Evolutionary conservation across 1,140 invertebrate genomes (phyloP), one percentile per base, ranked within the genome.

Genomic region (Drosophila sp.): DNA sequence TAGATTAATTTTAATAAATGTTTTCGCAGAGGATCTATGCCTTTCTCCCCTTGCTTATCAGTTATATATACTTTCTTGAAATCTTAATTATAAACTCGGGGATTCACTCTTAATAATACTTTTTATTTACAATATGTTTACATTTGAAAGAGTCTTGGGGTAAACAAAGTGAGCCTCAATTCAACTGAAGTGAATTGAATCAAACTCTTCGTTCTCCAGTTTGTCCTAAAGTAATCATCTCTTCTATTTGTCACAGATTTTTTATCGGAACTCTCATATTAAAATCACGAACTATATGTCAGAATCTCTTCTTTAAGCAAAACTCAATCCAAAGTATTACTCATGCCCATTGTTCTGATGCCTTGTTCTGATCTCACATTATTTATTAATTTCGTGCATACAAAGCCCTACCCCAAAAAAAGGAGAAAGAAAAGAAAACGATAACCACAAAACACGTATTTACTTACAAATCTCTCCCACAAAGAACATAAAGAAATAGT

Each of bases 401-500:
- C 7, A 50, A 10, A 27, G 44, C 44, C 44, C 44, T 50, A 50
- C 44, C 44, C 44, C 44, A 47, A 50, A 50, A 50, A 50, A 27
- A 27, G 3, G 25, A 50, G 44, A 50, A 27, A 8, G 44, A 50
- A 44, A 44, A 11, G 33, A 35, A 35, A 41, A 41, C n/a, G 11
- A n/a, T 25, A 25, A 47, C 44, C 44, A 27, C 44, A 50, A 10
- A 50, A 58, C 56, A 58, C 56, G 56, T 58, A 58, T 35, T 27
- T 50, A 23, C 17, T 4, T 41, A n/a, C 11, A 41, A 17, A 17
- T 50, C 23, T 27, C 44, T 17, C 25, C 10, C 29, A 58, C 56
- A 58, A 58, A 58, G 56, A 35, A 58, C 32, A 58, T 58, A 58
- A 38, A 58, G 56, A 23, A 29, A 58, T 25, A 25, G 32, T 35